Conservation (phyloP, 2,888 invertebrate species). For the Cerastis rubricosa region DNA sequence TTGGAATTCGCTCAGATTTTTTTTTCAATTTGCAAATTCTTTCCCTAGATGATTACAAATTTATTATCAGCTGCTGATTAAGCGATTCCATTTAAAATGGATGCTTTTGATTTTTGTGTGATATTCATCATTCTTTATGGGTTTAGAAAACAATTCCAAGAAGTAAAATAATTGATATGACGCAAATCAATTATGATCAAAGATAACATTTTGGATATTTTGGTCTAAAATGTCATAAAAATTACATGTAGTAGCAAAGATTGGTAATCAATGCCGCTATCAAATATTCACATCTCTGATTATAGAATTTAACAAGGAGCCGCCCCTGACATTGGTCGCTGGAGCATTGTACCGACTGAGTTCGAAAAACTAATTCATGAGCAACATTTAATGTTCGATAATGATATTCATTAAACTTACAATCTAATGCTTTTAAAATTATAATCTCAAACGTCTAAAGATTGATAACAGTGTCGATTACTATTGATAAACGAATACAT, state of each 20-base stretch:
- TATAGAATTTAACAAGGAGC: constrained; percentile 50
- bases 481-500: background rate
- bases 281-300: constrained; percentile 67
- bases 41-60: constrained; percentile 34
- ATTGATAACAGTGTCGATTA: constrained; percentile 11
- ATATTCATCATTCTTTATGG: constrained; percentile 46
- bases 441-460: constrained; percentile 17
- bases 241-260: constrained; percentile 67
- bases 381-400: constrained; percentile 31
- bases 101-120: constrained; percentile 40
- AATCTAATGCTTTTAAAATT: constrained; percentile 35
- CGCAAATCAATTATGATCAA: constrained; percentile 75
- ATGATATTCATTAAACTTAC: constrained; percentile 26
- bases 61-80: constrained; percentile 49
- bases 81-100: constrained; percentile 48
- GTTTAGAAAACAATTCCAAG: constrained; percentile 72
- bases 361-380: constrained; percentile 31
- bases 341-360: constrained; percentile 18
- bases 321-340: constrained; percentile 60
- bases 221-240: constrained; percentile 61
- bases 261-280: constrained; percentile 70
- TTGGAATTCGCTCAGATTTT: background rate
- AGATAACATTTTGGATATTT: constrained; percentile 71
- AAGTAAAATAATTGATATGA: constrained; percentile 72
- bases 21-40: constrained; percentile 21